Evolutionary conservation across 2,797 vertebrate genomes (phyloP).

Genomic region (Pagetopsis macropterus): DNA sequence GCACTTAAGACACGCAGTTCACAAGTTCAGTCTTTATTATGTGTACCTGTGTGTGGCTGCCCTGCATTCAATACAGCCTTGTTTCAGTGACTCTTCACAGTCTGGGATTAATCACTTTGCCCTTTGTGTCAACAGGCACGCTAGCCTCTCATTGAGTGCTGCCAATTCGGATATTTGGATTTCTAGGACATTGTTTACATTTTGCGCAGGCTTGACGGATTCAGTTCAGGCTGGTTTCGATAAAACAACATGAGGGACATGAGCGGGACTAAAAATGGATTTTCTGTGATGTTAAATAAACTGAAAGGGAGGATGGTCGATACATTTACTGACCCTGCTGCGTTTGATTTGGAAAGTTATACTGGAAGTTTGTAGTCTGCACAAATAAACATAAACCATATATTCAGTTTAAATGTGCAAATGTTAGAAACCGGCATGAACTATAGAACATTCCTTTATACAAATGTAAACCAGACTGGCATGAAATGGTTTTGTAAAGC

Average conservation of each 20-base stretch:
- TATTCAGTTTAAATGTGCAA: slow-evolving; percentile 8
- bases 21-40: slow-evolving; percentile 68
- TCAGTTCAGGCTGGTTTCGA: slow-evolving; percentile 70
- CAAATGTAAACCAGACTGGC: slow-evolving; percentile 6
- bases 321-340: slow-evolving; percentile 49
- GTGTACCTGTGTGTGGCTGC: slow-evolving; percentile 55
- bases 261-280: slow-evolving; percentile 61
- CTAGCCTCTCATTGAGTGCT: slow-evolving; percentile 65
- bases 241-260: slow-evolving; percentile 69
- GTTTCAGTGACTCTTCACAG: slow-evolving; percentile 67
- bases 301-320: slow-evolving; percentile 28
- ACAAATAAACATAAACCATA: slow-evolving; percentile 35
- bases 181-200: slow-evolving; percentile 74
- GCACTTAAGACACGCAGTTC: slow-evolving; percentile 61
- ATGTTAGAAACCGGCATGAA: not conserved
- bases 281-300: slow-evolving; percentile 75
- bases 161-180: slow-evolving; percentile 77
- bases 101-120: slow-evolving; percentile 77
- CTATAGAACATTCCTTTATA: slow-evolving; percentile 1
- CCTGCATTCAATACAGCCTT: slow-evolving; percentile 68
- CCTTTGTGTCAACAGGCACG: slow-evolving; percentile 71
- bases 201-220: slow-evolving; percentile 61
- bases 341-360: slow-evolving; percentile 57
- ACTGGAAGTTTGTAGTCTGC: slow-evolving; percentile 49
- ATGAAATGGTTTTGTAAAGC: slow-evolving; percentile 29